Percentiles rank a stretch among this genome's conserved stretches.
phyloP scores from a whole-genome alignment of 2,797 vertebrate species.

The Telmatherina bonti region DNA sequence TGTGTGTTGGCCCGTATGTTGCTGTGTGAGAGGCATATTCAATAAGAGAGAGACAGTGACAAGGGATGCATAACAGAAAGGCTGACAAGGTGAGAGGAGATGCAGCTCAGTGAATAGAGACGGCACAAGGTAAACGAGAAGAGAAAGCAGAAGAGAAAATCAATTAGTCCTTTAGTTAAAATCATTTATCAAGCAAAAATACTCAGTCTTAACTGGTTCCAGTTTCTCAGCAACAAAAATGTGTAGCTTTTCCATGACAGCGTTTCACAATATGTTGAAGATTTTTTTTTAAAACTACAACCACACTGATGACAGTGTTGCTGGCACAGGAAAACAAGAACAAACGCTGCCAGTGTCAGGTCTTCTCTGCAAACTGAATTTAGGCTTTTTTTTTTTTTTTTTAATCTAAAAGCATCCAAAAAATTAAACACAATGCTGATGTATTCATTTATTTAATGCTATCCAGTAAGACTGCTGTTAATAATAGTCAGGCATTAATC shows the following conservation, averaged over 20 bases:
- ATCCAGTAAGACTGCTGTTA: background rate
- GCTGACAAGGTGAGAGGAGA: conserved; percentile 41
- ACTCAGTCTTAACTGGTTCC: background rate
- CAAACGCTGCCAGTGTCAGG: background rate
- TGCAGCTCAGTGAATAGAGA: conserved; percentile 31
- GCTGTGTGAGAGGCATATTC: conserved; percentile 54
- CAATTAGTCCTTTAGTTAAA: background rate
- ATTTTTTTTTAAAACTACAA: background rate
- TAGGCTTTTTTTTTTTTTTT: no score
- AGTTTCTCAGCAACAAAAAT: background rate
- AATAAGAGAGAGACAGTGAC: conserved; percentile 47
- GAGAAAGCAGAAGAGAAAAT: background rate
- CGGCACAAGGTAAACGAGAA: background rate
- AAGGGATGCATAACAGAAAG: conserved; percentile 50
- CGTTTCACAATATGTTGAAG: background rate
- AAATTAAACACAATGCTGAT: no score
- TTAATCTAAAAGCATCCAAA: no score
- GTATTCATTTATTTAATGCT: background rate
- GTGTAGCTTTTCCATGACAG: background rate
- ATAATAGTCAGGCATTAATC: background rate
- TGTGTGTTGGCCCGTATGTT: conserved; percentile 13
- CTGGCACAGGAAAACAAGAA: background rate
- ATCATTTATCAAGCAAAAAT: background rate
- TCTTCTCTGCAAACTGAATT: background rate
- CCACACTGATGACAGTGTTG: background rate